Evolutionary conservation across 2,113 vertebrate genomes (phyloP).

Genomic region (Corydoras maculifer): DNA sequence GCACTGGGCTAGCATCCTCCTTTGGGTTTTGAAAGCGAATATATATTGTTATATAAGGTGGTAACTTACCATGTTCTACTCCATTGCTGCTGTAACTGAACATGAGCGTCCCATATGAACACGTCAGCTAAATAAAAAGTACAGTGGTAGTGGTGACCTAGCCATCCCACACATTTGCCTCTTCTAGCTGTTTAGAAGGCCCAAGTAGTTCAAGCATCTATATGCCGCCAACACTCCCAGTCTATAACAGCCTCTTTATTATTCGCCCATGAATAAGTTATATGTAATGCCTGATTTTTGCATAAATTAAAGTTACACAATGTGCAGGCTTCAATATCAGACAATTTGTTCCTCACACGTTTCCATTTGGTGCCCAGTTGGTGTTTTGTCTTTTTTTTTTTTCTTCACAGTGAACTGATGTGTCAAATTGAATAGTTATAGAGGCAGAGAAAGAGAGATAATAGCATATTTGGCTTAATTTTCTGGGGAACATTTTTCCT

Average conservation of each 20-base stretch:
- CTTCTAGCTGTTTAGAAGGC: conserved; percentile 3
- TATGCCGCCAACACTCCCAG: conserved; percentile 13
- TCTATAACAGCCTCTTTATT: conserved; percentile 25
- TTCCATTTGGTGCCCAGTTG: conserved; percentile 16
- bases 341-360: conserved; percentile 14
- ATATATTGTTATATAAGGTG: conserved; percentile 43
- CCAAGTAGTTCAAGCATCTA: conserved; percentile 8
- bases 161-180: not conserved
- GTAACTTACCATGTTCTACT: conserved; percentile 28
- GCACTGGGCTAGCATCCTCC: conserved; percentile 32
- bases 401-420: conserved; percentile 13
- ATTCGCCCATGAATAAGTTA: conserved; percentile 27
- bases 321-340: conserved; percentile 17
- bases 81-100: conserved; percentile 11
- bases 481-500: conserved; percentile 21
- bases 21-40: conserved; percentile 30
- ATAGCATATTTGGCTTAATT: conserved; percentile 39
- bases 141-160: conserved; percentile 8
- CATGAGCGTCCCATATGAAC: not conserved
- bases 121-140: not conserved
- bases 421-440: conserved; percentile 30
- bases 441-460: conserved; percentile 33
- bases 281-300: conserved; percentile 30
- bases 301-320: conserved; percentile 40
- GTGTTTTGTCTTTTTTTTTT: conserved; percentile 21